phyloP scores from a whole-genome alignment of 1,140 invertebrate species.

The Halyomorpha halys region DNA sequence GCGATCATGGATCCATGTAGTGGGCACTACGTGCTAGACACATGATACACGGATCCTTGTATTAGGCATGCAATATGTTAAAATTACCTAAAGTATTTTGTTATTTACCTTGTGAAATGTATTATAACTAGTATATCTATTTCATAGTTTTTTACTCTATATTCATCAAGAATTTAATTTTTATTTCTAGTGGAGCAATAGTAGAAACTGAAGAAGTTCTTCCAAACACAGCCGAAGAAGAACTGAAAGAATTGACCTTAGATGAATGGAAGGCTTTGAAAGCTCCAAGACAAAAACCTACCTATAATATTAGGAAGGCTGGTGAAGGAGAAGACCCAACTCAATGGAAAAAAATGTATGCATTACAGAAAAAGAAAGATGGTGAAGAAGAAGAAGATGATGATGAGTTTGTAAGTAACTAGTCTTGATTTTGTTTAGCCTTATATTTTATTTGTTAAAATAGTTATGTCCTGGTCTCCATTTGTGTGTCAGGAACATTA shows the following conservation, averaged over 20 bases:
- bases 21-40: too few relatives aligned
- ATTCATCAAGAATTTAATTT: not conserved
- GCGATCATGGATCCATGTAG: too few relatives aligned
- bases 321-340: conserved; percentile 82
- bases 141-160: not conserved
- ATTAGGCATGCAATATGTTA: too few relatives aligned
- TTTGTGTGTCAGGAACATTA: too few relatives aligned
- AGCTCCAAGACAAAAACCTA: conserved; percentile 60
- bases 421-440: too few relatives aligned
- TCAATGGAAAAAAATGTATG: conserved; percentile 88
- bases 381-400: conserved; percentile 56
- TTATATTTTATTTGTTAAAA: too few relatives aligned
- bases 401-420: conserved; percentile 25
- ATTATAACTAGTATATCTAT: not conserved
- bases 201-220: conserved; percentile 30
- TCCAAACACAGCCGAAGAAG: conserved; percentile 37
- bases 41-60: too few relatives aligned
- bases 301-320: conserved; percentile 81
- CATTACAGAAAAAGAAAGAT: conserved; percentile 68
- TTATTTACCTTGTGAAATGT: not conserved
- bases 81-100: too few relatives aligned
- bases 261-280: conserved; percentile 82
- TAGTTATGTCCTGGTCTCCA: too few relatives aligned
- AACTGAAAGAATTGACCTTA: conserved; percentile 65
- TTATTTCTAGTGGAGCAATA: conserved; percentile 15